Percentiles rank a stretch among this genome's conserved stretches.
Conservation (phyloP, 2,888 invertebrate genomes). For the Campoplex nolae region DNA sequence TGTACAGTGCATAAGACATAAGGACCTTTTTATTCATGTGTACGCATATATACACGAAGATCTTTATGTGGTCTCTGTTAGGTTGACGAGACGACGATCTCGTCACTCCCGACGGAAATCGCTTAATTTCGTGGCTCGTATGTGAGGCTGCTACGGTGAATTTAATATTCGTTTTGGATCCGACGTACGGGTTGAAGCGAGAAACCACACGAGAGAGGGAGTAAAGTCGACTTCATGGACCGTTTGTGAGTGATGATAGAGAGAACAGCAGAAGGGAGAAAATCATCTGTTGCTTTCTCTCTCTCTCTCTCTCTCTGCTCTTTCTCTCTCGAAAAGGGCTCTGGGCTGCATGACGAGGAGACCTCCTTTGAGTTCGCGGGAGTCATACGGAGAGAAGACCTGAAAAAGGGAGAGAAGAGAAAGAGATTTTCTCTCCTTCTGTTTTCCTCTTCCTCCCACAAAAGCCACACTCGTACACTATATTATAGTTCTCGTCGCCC, state of each 20-base stretch:
- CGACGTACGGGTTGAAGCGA: conserved; percentile 39
- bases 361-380: conserved; percentile 69
- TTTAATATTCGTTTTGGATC: conserved; percentile 78
- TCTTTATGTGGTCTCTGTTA: conserved; percentile 32
- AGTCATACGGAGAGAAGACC: conserved; percentile 48
- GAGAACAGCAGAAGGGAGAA: conserved; percentile 63
- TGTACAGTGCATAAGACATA: not conserved
- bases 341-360: conserved; percentile 53
- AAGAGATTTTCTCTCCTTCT: conserved; percentile 39
- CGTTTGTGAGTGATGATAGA: conserved; percentile 78
- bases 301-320: not conserved
- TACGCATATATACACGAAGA: not conserved
- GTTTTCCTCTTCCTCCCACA: conserved; percentile 15
- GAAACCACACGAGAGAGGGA: conserved; percentile 31
- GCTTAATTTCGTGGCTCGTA: conserved; percentile 82
- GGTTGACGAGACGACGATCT: conserved; percentile 58
- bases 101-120: conserved; percentile 76
- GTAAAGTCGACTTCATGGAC: conserved; percentile 70
- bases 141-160: conserved; percentile 75
- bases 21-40: not conserved
- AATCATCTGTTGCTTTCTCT: conserved; percentile 27
- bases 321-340: conserved; percentile 46
- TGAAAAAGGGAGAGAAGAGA: conserved; percentile 28
- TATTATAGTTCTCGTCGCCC: conserved; percentile 45
- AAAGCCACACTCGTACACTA: conserved; percentile 37